phyloP scores from a whole-genome alignment of 2,888 invertebrate species.

The Drosophila limbata region DNA sequence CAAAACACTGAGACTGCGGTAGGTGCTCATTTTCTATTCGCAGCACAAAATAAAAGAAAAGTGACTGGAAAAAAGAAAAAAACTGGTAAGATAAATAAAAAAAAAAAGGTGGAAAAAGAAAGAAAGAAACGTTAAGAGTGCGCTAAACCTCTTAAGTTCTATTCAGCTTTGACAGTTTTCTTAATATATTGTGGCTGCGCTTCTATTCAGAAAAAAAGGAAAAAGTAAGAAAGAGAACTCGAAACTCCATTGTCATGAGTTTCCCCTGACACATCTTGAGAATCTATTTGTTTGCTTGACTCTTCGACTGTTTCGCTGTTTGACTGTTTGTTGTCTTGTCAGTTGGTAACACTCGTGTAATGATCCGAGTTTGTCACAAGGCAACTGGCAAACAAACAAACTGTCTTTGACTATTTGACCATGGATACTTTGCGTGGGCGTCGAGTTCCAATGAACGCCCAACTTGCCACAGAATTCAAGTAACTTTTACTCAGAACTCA shows the following conservation, averaged over 20 bases:
- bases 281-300: constrained; percentile 54
- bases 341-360: constrained; percentile 58
- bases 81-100: constrained; percentile 12
- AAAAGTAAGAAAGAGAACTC: constrained; percentile 32
- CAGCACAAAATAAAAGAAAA: constrained; percentile 38
- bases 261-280: constrained; percentile 51
- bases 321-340: constrained; percentile 46
- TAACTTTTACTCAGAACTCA: constrained; percentile 35
- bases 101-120: constrained; percentile 16
- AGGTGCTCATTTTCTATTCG: constrained; percentile 51
- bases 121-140: constrained; percentile 62
- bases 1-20: constrained; percentile 56
- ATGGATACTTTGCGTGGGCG: constrained; percentile 67
- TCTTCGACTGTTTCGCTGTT: constrained; percentile 42
- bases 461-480: constrained; percentile 13
- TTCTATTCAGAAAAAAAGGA: constrained; percentile 41
- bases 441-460: constrained; percentile 59
- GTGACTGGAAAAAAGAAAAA: constrained; percentile 31
- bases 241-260: constrained; percentile 61
- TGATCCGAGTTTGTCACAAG: constrained; percentile 71
- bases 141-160: constrained; percentile 81
- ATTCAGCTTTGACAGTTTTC: constrained; percentile 80
- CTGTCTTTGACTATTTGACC: constrained; percentile 20
- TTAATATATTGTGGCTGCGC: constrained; percentile 75
- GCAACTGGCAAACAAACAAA: constrained; percentile 7